Evolutionary conservation across 2,888 invertebrate genomes (phyloP), one percentile per base, ranked within the genome.

Genomic region (Coelogynopora nodosa): DNA sequence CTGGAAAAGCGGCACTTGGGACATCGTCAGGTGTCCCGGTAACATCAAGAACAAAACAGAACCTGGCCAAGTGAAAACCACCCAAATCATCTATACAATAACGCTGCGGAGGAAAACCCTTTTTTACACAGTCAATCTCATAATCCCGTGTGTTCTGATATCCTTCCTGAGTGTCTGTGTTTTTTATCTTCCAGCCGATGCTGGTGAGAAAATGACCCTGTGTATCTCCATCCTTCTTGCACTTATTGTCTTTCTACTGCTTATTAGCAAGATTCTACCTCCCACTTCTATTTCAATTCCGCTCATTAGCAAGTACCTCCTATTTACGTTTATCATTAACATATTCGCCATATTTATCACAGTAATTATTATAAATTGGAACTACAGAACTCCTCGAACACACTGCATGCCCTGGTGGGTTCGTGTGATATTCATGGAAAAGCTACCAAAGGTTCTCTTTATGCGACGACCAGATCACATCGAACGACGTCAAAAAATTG

Each of bases 311-410:
- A 99, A 98, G 93, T 99, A 99, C 93, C 94, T 99, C 89, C 94
- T 99, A 84, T 98, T 99, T 93, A 99, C 98, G 87, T 99, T 99
- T 93, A 97, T 99, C 90, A 98, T 99, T 98, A 99, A 99, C 93
- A 98, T 98, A 88, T 96, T 99, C 91, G 97, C 98, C 93, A 99
- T 99, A 93, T 94, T 98, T 90, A 96, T 98, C 87, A 99, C 98
- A 80, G 98, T 99, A 89, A 95, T 99, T 91, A 98, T 99, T 92
- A 98, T 99, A 92, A 99, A 99, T 93, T 97, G 97, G 95, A 98
- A 99, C 93, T 99, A 98, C 93, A 94, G 99, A 28, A 93, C 96
- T 80, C 98, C 96, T 86, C 94, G 96, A 90, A 99, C 98, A 74
- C 98, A 99, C 84, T 95, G 95, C 93, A 99, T 99, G 99, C 98